Conservation (phyloP, 2,113 vertebrate species). For the Mustela lutreola region DNA sequence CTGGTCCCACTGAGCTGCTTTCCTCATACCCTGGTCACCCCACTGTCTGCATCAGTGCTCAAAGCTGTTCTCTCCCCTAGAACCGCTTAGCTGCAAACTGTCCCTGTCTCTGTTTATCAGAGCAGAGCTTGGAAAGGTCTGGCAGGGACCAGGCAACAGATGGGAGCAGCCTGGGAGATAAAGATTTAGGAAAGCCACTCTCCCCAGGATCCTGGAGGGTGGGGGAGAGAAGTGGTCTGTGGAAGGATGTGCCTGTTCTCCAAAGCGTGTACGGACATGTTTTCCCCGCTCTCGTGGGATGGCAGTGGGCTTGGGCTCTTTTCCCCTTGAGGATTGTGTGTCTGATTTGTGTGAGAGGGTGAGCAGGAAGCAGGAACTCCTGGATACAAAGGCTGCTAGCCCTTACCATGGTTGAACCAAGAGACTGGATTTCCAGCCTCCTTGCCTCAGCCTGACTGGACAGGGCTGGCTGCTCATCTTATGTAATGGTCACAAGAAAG, state of each 20-base stretch:
- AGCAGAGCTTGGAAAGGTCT: slow-evolving; percentile 45
- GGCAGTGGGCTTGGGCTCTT: not conserved
- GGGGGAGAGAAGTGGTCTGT: not conserved
- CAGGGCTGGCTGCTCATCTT: not conserved
- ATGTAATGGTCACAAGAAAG: not conserved
- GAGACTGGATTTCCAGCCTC: not conserved
- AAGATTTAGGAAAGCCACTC: not conserved
- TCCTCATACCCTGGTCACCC: not conserved
- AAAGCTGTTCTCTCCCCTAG: slow-evolving; percentile 14
- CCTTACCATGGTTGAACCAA: not conserved
- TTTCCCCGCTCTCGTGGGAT: accelerated
- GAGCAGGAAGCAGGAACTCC: not conserved
- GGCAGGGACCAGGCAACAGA: slow-evolving; percentile 51
- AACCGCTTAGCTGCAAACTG: slow-evolving; percentile 64
- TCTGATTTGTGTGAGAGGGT: not conserved
- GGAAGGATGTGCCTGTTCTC: not conserved
- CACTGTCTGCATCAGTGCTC: not conserved
- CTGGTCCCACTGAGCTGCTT: not conserved
- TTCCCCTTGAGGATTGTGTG: not conserved
- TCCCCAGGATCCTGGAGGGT: not conserved
- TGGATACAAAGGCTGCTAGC: not conserved
- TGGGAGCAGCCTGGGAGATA: not conserved
- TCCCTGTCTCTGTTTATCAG: slow-evolving; percentile 15
- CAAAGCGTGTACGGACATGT: no score
- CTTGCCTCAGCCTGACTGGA: not conserved